Evolutionary conservation across 2,888 invertebrate genomes (phyloP), one percentile per base, ranked within the genome.

Genomic region (Tuberolachnus salignus): DNA sequence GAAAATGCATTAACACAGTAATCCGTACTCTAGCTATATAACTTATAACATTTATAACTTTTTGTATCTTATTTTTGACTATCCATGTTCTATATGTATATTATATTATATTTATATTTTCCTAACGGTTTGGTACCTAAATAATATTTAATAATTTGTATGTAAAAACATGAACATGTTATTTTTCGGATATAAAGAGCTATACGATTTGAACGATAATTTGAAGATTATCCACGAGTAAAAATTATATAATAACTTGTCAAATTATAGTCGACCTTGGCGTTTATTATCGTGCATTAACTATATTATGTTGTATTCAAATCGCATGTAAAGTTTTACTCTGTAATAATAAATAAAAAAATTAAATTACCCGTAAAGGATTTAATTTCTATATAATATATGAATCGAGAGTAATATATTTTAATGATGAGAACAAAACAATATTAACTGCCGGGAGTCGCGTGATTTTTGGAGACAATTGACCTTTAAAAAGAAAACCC

Each of bases 211-310:
- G 14, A 46, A 64, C 14, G 46, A 14, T 26, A 16, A 11, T 64
- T 14, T 11, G 4, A 9, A 66, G 16, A 16, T 6, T 34, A 34
- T 61, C 34, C 14, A 10, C 42, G 53, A 49, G 49, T 23, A 16
- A 46, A 46, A 64, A 66, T 16, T 21, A 46, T 46, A 21, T 16
- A 23, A 66, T 14, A 49, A 64, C 23, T 51, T 46, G 66, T 51
- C 71, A 59, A 72, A 72, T 61, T 72, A 72, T 72, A 11, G 46
- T 34, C 14, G 49, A 46, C 72, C 61, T 72, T 61, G 61, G 11
- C 21, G 49, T 13, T 21, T 21, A 21, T 4, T 21, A 70, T 19
- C 19, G 8, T 19, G 19, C 3, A 44, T 42, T 70, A 34, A 16
- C 13, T 21, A 16, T 44, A 21, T 66, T 8, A n/a, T 70, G 13